Base-by-base conservation (phyloP, 2,113 vertebrate species). In the Lepidothrix coronata region DNA sequence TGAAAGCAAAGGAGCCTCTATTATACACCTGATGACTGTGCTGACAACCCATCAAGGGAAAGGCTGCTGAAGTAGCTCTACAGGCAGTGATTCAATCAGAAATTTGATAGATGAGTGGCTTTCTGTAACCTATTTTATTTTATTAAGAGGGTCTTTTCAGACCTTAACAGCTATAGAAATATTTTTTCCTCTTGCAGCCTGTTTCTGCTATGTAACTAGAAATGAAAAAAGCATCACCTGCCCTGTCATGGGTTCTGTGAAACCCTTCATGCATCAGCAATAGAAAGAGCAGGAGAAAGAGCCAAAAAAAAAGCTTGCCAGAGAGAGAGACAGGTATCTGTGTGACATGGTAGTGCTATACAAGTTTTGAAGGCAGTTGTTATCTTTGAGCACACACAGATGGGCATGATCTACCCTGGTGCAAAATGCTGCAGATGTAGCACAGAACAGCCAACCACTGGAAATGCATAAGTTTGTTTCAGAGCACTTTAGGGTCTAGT, bases 301-400 rank as follows among this genome's bases (percentile, higher is more conserved):
- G 14, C 20, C 31, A n/a, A 52, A 28, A 57, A 9, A 55, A 85
- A 44, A 43, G 3, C 31, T 85, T 84, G 14, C 43, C 55, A 44
- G 49, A 30, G 44, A 62, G 25, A 62, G 25, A 46, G 14, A 41
- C 12, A 28, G 31, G 7, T 73, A 9, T 41, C 39, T 62, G 5
- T 71, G 31, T 0, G 0, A 46, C n/a, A 11, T 5, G 4, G 12
- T 33, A 41, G 9, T 39, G 12, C 41, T 72, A 15, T 43, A 68
- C 62, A 51, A 49, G n/a, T 59, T 73, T 49, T 65, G 22, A 88
- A 85, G 35, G 6, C 18, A 54, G 21, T 46, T 76, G 10, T 59
- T 72, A 11, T 28, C 22, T 61, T 43, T 59, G 30, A 67, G 35
- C 19, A n/a, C 20, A 18, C 9, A 31, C 5, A 52, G 14, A 35